Evolutionary conservation across 2,888 invertebrate genomes (phyloP).

Genomic region (Monoplex corrugatus): DNA sequence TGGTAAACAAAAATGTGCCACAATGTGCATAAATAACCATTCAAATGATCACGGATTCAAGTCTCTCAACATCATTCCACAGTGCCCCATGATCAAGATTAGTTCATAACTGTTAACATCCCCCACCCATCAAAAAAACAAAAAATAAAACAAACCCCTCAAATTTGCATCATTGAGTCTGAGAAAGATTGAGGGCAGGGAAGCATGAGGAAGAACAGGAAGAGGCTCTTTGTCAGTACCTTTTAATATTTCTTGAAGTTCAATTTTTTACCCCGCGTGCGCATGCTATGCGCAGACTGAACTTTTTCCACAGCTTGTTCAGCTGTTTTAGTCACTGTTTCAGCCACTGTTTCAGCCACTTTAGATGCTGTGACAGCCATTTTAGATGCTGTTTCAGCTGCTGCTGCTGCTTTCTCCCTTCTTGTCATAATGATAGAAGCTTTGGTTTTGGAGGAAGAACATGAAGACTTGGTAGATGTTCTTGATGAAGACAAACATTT

Average conservation of each 20-base stretch:
- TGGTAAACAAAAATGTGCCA: neutral
- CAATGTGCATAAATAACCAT: neutral
- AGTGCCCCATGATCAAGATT: neutral
- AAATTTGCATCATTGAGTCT: neutral
- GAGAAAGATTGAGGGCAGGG: neutral
- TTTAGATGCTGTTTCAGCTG: neutral
- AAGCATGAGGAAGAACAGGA: neutral
- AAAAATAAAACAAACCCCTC: neutral
- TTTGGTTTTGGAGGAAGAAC: neutral
- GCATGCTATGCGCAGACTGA: constrained; percentile 20
- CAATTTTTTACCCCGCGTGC: constrained; percentile 44
- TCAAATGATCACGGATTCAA: neutral
- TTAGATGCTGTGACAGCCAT: constrained; percentile 4
- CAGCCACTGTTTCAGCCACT: neutral
- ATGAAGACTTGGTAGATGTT: neutral
- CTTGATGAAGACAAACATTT: neutral
- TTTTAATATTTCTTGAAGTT: no score
- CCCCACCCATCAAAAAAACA: neutral
- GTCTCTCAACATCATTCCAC: neutral
- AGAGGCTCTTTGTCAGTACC: neutral
- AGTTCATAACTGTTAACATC: neutral
- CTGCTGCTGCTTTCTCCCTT: constrained; percentile 45
- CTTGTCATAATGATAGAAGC: constrained; percentile 44
- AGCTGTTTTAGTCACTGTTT: neutral
- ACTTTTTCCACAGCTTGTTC: constrained; percentile 3